Evolutionary conservation across 2,888 invertebrate species (phyloP).

Genomic region (Synergus umbraculus): DNA sequence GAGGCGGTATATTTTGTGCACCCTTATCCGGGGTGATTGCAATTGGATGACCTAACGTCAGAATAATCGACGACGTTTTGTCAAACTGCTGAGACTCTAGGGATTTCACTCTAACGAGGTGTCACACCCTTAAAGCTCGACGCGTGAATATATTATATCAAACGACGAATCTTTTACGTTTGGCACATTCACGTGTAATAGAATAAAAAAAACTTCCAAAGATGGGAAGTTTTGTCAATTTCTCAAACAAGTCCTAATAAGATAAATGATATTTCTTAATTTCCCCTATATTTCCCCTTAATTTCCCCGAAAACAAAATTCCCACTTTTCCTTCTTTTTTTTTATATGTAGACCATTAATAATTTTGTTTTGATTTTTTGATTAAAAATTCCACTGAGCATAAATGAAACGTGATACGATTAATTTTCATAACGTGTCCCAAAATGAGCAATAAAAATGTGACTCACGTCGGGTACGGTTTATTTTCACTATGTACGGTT

Average conservation of each 20-base stretch:
- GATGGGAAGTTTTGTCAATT: not conserved
- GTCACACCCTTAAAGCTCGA: conserved; percentile 50
- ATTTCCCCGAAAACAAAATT: not conserved
- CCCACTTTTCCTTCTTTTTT: not conserved
- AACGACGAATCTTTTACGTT: conserved; percentile 40
- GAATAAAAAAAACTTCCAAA: not conserved
- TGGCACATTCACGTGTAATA: conserved; percentile 17
- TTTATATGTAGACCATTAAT: too few relatives aligned
- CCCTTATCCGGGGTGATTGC: conserved; percentile 54
- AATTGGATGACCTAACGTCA: conserved; percentile 60
- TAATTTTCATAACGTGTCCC: too few relatives aligned
- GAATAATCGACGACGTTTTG: conserved; percentile 60
- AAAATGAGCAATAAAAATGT: not conserved
- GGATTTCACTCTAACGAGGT: conserved; percentile 59
- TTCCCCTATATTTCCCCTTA: too few relatives aligned
- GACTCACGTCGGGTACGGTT: not conserved
- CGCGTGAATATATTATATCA: conserved; percentile 47
- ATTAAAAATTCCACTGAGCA: too few relatives aligned
- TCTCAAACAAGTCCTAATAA: too few relatives aligned
- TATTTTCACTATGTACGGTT: not conserved
- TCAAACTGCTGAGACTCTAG: conserved; percentile 48
- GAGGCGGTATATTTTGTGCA: conserved; percentile 16
- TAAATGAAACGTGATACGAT: too few relatives aligned
- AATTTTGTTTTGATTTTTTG: too few relatives aligned
- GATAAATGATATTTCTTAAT: too few relatives aligned